These are phyloP conservation scores for Channallabes apus DNA, from an alignment of 2,797 vertebrate species.

Conservation along the genomic window DNA sequence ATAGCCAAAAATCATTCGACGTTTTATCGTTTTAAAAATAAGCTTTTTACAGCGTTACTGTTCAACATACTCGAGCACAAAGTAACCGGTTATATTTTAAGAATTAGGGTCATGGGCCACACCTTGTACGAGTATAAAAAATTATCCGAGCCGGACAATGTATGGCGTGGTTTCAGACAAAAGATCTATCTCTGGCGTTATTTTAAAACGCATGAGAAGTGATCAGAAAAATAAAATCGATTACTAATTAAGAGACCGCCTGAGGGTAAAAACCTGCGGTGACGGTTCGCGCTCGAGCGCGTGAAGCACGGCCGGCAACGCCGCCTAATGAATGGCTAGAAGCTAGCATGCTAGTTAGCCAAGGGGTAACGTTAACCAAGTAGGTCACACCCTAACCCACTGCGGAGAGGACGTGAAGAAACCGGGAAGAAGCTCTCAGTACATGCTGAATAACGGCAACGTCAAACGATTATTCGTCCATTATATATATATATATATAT, in stretches of 20 bases:
- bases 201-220: neutral
- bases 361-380: conserved; percentile 51
- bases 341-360: conserved; percentile 69
- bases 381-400: conserved; percentile 79
- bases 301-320: neutral
- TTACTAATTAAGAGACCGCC: too few relatives aligned
- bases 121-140: conserved; percentile 18
- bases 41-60: neutral
- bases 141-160: too few relatives aligned
- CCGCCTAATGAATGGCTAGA: conserved; percentile 39
- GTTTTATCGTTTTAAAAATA: too few relatives aligned
- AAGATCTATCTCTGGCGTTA: neutral
- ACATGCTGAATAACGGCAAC: neutral
- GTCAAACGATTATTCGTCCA: too few relatives aligned
- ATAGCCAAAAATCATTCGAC: too few relatives aligned
- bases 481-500: too few relatives aligned
- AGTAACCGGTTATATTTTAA: neutral
- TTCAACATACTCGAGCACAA: neutral
- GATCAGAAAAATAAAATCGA: neutral
- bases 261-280: too few relatives aligned
- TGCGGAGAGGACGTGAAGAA: conserved; percentile 72
- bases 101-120: conserved; percentile 11
- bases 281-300: neutral
- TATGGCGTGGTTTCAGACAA: neutral
- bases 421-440: neutral